These are phyloP conservation scores for Stomorhina lunata DNA, from an alignment of 2,888 invertebrate species.

Conservation along the genomic window DNA sequence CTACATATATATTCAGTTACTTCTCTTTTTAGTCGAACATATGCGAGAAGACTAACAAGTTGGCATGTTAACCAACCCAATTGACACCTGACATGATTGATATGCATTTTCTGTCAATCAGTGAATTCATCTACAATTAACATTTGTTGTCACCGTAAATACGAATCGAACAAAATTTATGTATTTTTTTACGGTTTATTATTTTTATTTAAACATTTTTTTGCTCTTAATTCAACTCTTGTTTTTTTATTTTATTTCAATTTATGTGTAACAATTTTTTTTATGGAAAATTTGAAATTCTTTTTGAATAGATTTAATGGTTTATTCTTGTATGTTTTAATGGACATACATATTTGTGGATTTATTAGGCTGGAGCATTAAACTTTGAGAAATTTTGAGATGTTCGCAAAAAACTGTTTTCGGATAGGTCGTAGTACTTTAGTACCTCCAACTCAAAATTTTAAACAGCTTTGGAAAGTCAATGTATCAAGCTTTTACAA, in stretches of 20 bases:
- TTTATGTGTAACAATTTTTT: no score
- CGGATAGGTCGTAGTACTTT: no score
- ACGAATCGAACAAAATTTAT: slow-evolving; percentile 34
- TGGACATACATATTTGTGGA: no score
- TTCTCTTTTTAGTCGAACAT: background rate
- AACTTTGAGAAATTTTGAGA: no score
- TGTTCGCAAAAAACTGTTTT: no score
- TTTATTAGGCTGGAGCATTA: no score
- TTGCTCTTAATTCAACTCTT: background rate
- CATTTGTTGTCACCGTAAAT: slow-evolving; percentile 56
- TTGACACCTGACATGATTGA: slow-evolving; percentile 65
- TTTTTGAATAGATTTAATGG: no score
- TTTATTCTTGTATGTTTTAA: no score
- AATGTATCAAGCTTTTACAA: no score
- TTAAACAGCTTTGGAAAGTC: no score
- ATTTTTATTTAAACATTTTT: background rate
- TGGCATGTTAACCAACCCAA: slow-evolving; percentile 56
- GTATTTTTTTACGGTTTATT: background rate
- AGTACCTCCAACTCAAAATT: no score
- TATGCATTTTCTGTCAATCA: slow-evolving; percentile 51
- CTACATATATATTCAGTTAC: background rate
- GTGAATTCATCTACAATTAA: slow-evolving; percentile 55
- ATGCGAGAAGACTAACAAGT: slow-evolving; percentile 5
- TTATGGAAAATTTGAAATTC: no score
- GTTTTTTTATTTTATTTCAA: background rate